Conservation (phyloP, 2,113 vertebrate species). For the Megaleporinus macrocephalus region DNA sequence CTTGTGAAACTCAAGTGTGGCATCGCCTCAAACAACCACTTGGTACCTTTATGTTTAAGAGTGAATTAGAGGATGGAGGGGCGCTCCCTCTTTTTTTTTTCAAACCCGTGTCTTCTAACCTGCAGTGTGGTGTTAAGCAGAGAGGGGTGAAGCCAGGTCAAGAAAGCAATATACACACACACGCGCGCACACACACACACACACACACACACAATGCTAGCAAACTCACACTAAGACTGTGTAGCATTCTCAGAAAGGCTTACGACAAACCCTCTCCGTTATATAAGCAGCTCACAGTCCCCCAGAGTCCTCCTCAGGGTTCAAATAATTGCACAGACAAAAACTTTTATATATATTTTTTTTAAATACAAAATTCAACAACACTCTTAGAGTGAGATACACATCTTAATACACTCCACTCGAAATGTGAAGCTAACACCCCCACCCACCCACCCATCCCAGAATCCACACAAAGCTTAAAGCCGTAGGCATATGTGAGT, state of each 20-base stretch:
- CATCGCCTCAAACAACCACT: not conserved
- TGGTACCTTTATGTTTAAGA: not conserved
- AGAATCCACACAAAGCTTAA: constrained; percentile 23
- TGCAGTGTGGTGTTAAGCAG: not conserved
- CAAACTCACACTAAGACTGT: not conserved
- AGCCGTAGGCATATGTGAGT: constrained; percentile 16
- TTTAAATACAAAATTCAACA: constrained; percentile 44
- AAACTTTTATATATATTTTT: not conserved
- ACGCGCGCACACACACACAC: no score
- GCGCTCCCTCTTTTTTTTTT: not conserved
- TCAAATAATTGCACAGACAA: constrained; percentile 2
- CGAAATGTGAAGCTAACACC: constrained; percentile 31
- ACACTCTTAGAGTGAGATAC: constrained; percentile 59
- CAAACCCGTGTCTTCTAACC: not conserved
- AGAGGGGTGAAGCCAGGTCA: not conserved
- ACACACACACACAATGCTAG: constrained; percentile 18
- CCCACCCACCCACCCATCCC: not conserved
- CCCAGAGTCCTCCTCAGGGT: constrained; percentile 14
- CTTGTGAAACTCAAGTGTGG: no score
- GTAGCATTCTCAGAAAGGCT: constrained; percentile 37
- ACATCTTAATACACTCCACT: constrained; percentile 48
- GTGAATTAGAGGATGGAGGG: not conserved
- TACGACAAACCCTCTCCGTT: not conserved
- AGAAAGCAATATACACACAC: constrained; percentile 17
- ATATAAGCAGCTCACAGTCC: not conserved